Evolutionary conservation across 2,888 invertebrate genomes (phyloP), one percentile per base, ranked within the genome.

Genomic region (Eupithecia dodoneata): DNA sequence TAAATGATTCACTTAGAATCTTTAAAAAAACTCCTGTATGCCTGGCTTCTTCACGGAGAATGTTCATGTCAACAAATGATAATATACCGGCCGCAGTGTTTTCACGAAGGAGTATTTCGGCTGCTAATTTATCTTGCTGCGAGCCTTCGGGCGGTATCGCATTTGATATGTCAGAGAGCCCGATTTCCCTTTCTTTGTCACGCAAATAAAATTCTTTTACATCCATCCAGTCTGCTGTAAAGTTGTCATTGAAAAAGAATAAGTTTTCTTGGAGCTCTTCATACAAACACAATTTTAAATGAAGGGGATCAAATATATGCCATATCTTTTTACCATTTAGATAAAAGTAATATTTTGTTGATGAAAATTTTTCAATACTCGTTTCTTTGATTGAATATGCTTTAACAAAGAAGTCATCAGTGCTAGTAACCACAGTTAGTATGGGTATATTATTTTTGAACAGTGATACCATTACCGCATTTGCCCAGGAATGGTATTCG

Each of bases 311-410:
- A 73, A 66, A 71, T n/a, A 76, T 30, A 13, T 71, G 65, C n/a
- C 66, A 73, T 44, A 73, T 7, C 6, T 66, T 73, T 52, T 44
- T 49, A 30, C 13, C 47, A 41, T 88, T 88, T 3, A 12, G 9
- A 9, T 2, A n/a, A n/a, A n/a, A 55, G 3, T n/a, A 55, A n/a
- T 55, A 6, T 7, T 9, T 7, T n/a, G 4, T n/a, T n/a, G n/a
- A n/a, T n/a, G n/a, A 7, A 7, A 59, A 59, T 3, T 9, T 13
- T 18, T 18, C 9, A 9, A 18, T 59, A 18, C 9, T 4, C 3
- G 0, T 0, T 59, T 9, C 59, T 18, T 0, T 59, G 18, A 59
- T 59, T 18, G 59, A 18, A 59, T 59, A 18, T 9, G 18, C 59
- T 18, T 59, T 3, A 18, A 59, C 0, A 9, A 59, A 59, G 18